phyloP scores from a whole-genome alignment of 1,140 invertebrate species.

The Dendrolimus punctatus region DNA sequence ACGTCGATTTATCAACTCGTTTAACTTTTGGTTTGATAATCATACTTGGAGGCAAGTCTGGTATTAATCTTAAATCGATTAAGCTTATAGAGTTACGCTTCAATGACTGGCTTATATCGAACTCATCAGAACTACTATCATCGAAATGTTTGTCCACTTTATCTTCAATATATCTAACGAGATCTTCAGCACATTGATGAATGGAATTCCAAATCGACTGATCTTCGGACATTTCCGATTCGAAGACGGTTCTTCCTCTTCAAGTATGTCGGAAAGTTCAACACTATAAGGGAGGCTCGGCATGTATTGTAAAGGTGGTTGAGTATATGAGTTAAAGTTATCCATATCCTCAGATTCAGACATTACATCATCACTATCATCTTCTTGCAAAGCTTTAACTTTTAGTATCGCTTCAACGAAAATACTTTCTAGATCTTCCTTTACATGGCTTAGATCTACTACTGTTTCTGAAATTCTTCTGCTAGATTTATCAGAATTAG shows the following conservation, averaged over 20 bases:
- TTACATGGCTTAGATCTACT: constrained; percentile 49
- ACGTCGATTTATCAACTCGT: constrained; percentile 55
- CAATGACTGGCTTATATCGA: constrained; percentile 40
- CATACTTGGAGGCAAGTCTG: constrained; percentile 56
- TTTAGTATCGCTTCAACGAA: constrained; percentile 45
- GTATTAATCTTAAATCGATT: constrained; percentile 58
- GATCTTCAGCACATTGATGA: constrained; percentile 40
- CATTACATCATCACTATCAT: constrained; percentile 50
- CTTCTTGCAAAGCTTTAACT: constrained; percentile 37
- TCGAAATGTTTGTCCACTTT: constrained; percentile 40
- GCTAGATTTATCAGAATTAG: constrained; percentile 26
- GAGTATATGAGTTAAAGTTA: constrained; percentile 55
- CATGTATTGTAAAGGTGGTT: constrained; percentile 41
- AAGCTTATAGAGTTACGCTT: constrained; percentile 50
- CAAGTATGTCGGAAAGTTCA: constrained; percentile 58
- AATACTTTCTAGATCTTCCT: constrained; percentile 57
- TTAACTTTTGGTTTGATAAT: constrained; percentile 51
- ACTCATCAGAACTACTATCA: constrained; percentile 34
- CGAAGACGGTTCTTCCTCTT: constrained; percentile 62
- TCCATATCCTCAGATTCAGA: constrained; percentile 55
- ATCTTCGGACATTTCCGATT: constrained; percentile 38
- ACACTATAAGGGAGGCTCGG: constrained; percentile 49
- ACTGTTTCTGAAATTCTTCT: constrained; percentile 56
- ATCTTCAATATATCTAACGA: constrained; percentile 46
- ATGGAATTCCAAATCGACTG: constrained; percentile 6